Evolutionary conservation across 2,113 vertebrate genomes (phyloP).

Genomic region (Prunella fulvescens): DNA sequence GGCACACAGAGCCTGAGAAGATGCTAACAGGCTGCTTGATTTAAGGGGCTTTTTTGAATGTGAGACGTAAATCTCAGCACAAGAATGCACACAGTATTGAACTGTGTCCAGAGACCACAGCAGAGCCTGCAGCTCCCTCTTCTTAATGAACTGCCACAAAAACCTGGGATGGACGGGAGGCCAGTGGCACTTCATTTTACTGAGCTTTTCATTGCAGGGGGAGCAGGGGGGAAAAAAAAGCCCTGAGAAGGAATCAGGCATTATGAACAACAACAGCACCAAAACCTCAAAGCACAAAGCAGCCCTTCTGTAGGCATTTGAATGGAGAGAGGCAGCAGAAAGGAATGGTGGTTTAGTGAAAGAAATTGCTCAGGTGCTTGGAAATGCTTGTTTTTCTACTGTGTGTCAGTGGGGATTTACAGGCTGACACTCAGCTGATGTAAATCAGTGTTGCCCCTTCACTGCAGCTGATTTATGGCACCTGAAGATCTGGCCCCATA

Average conservation of each 20-base stretch:
- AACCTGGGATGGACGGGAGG: constrained; percentile 3
- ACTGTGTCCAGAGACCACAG: constrained; percentile 16
- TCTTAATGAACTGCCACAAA: constrained; percentile 55
- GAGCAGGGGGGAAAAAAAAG: neutral
- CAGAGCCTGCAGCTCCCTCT: constrained; percentile 8
- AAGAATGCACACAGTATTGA: constrained; percentile 51
- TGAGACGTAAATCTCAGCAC: constrained; percentile 49
- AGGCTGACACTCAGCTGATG: constrained; percentile 38
- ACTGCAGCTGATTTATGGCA: constrained; percentile 35
- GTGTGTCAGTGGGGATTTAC: neutral
- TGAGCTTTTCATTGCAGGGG: neutral
- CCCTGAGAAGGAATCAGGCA: neutral
- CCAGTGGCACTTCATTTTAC: constrained; percentile 6
- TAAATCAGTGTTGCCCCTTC: constrained; percentile 34
- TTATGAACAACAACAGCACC: constrained; percentile 18
- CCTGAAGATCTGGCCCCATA: constrained; percentile 2
- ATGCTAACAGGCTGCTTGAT: constrained; percentile 59
- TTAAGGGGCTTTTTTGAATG: constrained; percentile 53
- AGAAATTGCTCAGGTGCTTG: constrained; percentile 40
- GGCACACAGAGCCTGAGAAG: constrained; percentile 27
- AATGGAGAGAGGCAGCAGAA: neutral
- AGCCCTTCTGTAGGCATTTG: neutral
- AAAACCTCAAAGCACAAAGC: constrained; percentile 49
- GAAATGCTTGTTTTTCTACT: constrained; percentile 37
- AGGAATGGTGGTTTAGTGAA: neutral